These are phyloP conservation scores for Varroa destructor DNA, from an alignment of 1,140 invertebrate species.

Conservation along the genomic window DNA sequence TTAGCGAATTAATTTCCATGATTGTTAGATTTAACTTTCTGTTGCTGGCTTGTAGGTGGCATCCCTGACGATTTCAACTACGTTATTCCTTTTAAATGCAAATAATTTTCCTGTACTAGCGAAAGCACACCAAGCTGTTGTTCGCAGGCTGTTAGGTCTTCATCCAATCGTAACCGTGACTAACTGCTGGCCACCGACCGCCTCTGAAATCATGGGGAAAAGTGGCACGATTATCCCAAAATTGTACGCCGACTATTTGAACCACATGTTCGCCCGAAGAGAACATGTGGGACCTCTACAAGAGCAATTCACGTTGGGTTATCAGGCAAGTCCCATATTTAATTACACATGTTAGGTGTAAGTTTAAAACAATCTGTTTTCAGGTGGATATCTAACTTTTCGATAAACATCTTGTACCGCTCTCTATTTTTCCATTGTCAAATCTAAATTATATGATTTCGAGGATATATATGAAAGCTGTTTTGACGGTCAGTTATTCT, in stretches of 20 bases:
- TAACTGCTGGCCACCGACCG: no score
- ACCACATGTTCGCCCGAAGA: constrained; percentile 25
- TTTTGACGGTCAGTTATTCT: no score
- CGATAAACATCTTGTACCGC: no score
- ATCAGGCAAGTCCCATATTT: no score
- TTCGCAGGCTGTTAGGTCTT: not conserved
- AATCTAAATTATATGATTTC: no score
- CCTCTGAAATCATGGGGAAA: not conserved
- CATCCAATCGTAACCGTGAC: constrained; percentile 5
- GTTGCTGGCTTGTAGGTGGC: constrained; percentile 11
- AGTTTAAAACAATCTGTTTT: no score
- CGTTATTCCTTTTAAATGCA: not conserved
- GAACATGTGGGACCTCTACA: constrained; percentile 21
- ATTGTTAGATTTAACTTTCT: no score
- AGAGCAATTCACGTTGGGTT: constrained; percentile 8
- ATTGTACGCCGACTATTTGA: constrained; percentile 13
- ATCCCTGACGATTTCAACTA: not conserved
- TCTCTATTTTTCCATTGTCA: no score
- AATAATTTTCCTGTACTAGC: constrained; percentile 21
- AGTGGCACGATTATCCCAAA: not conserved
- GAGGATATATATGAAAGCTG: no score
- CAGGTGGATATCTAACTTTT: no score
- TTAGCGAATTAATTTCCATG: no score
- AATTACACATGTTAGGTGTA: no score
- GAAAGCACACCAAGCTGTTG: constrained; percentile 10